phyloP scores from a whole-genome alignment of 2,888 invertebrate genomes.

The Mythimna pallens region DNA sequence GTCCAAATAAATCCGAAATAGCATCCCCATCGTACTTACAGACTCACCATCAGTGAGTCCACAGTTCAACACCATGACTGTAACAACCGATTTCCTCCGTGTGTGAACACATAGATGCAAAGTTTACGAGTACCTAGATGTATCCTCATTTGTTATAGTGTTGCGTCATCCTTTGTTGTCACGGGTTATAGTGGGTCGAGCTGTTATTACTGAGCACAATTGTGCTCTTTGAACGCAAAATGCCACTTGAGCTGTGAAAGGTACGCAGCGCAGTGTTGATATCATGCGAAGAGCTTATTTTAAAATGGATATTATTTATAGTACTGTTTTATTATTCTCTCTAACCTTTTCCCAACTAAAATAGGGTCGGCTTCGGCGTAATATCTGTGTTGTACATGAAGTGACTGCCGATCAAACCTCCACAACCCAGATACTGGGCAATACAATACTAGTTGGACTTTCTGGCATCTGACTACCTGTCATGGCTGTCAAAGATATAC shows the following conservation, averaged over 20 bases:
- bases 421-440: no score
- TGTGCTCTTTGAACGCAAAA: slow-evolving; percentile 53
- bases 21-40: no score
- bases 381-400: no score
- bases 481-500: no score
- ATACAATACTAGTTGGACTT: no score
- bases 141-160: slow-evolving; percentile 50
- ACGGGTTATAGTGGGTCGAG: slow-evolving; percentile 42
- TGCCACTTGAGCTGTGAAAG: slow-evolving; percentile 44
- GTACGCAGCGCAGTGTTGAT: slow-evolving; percentile 13
- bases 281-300: slow-evolving; percentile 20
- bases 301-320: slow-evolving; percentile 17
- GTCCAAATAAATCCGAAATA: no score
- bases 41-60: slow-evolving; percentile 10
- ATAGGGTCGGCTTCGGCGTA: no score
- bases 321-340: no score
- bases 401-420: no score
- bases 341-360: no score
- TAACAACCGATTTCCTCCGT: slow-evolving; percentile 24
- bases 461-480: no score
- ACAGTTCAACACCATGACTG: slow-evolving; percentile 9
- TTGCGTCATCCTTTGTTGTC: slow-evolving; percentile 60
- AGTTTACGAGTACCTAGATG: slow-evolving; percentile 50
- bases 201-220: slow-evolving; percentile 53
- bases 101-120: slow-evolving; percentile 35